These are phyloP conservation scores for Hydrotaea cyrtoneurina DNA, from an alignment of 2,888 invertebrate species.

Conservation along the genomic window DNA sequence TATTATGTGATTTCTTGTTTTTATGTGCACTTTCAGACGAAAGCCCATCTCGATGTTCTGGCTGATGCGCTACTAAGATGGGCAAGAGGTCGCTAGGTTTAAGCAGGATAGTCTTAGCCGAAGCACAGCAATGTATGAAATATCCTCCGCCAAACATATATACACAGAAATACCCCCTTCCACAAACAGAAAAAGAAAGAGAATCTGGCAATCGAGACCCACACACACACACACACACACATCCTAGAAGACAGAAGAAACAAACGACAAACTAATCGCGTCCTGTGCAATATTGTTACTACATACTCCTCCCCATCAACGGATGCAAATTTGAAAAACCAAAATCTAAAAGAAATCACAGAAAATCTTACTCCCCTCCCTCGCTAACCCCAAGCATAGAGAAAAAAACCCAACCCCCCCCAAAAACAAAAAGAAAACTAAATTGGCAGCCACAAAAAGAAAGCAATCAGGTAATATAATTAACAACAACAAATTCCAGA, in stretches of 20 bases:
- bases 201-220: constrained; percentile 19
- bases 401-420: neutral
- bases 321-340: neutral
- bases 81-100: constrained; percentile 92
- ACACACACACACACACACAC: too few relatives aligned
- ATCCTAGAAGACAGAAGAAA: constrained; percentile 37
- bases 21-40: constrained; percentile 88
- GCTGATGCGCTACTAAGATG: constrained; percentile 96
- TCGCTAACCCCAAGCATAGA: too few relatives aligned
- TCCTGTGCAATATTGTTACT: constrained; percentile 52
- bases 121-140: constrained; percentile 46
- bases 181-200: neutral
- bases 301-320: constrained; percentile 11
- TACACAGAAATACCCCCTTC: constrained; percentile 25
- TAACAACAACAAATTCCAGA: constrained; percentile 26
- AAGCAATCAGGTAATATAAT: constrained; percentile 39
- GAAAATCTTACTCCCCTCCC: constrained; percentile 58
- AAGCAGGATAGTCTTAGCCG: constrained; percentile 36
- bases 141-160: constrained; percentile 58
- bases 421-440: neutral
- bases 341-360: constrained; percentile 52
- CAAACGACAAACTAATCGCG: neutral
- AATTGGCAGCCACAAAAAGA: constrained; percentile 33
- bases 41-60: constrained; percentile 95
- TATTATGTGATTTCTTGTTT: constrained; percentile 51